Evolutionary conservation across 30 jellyfish, hydroid and myxozoan genomes (phyloP).

Genomic region (Chrysaora quinquecirrha): DNA sequence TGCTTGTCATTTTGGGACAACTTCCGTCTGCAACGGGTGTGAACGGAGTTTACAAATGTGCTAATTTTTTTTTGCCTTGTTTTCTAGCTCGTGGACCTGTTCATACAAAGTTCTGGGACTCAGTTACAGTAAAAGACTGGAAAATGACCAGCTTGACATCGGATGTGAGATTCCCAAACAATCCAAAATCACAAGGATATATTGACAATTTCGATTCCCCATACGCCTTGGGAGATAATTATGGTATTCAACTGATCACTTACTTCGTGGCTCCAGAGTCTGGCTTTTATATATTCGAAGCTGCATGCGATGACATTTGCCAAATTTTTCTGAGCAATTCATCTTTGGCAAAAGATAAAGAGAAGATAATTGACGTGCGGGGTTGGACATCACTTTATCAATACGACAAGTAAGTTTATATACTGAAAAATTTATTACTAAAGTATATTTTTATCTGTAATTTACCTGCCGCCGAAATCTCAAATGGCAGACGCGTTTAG

Average conservation of each 20-base stretch:
- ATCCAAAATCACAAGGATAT: constrained; percentile 63
- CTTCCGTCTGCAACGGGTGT: too few relatives aligned
- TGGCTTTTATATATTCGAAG: constrained; percentile 56
- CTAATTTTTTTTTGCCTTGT: neutral
- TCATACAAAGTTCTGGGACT: constrained; percentile 11
- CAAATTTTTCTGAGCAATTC: constrained; percentile 34
- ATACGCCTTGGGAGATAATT: constrained; percentile 11
- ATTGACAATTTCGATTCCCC: constrained; percentile 71
- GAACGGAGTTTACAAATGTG: neutral
- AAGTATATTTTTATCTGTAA: too few relatives aligned
- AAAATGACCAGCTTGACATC: neutral
- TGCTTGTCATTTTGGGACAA: too few relatives aligned
- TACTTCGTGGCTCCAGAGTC: constrained; percentile 72
- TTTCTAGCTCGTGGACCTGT: constrained; percentile 56
- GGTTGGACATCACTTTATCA: constrained; percentile 24
- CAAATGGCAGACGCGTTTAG: too few relatives aligned
- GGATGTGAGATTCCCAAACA: constrained; percentile 76
- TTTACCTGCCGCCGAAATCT: too few relatives aligned
- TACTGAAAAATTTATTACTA: too few relatives aligned
- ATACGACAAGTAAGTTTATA: constrained; percentile 63
- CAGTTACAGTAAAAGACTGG: neutral
- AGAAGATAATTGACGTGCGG: constrained; percentile 14
- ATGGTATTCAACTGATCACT: constrained; percentile 36
- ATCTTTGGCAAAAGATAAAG: neutral
- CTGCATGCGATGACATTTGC: constrained; percentile 68